phyloP scores from a whole-genome alignment of 1,140 invertebrate species.

The Ceratoteleas bidentatus region DNA sequence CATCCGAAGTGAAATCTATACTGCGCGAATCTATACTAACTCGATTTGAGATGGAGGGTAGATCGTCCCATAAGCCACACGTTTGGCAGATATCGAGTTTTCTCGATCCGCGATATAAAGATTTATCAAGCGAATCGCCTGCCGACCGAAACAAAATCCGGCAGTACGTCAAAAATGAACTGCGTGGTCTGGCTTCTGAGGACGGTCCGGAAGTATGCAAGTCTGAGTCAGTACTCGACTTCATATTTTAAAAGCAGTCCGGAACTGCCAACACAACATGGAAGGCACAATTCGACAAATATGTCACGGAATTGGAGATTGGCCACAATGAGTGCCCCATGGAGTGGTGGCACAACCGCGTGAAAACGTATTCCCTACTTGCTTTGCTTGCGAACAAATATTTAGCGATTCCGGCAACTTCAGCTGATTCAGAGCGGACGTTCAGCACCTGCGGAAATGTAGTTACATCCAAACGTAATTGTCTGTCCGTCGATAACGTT shows the following conservation, averaged over 20 bases:
- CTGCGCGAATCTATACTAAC: not conserved
- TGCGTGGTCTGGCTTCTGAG: not conserved
- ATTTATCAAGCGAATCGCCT: conserved; percentile 30
- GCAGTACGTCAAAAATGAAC: conserved; percentile 12
- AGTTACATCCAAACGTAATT: conserved; percentile 40
- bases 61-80: not conserved
- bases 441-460: conserved; percentile 53
- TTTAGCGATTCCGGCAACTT: conserved; percentile 34
- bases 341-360: conserved; percentile 41
- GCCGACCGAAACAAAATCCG: conserved; percentile 5
- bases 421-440: conserved; percentile 32
- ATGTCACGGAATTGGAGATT: conserved; percentile 22
- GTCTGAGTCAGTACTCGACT: conserved; percentile 25
- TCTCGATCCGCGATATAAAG: conserved; percentile 48
- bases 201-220: not conserved
- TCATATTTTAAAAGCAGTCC: conserved; percentile 15
- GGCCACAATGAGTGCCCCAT: conserved; percentile 23
- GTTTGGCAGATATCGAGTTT: conserved; percentile 27
- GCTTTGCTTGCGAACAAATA: conserved; percentile 24
- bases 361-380: conserved; percentile 20
- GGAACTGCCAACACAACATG: not conserved
- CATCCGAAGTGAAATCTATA: not conserved
- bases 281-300: conserved; percentile 25
- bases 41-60: not conserved
- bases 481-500: conserved; percentile 39